A percentile compares a stretch with the other conserved stretches of the same genome.
Conservation (phyloP, 2,797 vertebrate species). For the Esox masquinongy region DNA sequence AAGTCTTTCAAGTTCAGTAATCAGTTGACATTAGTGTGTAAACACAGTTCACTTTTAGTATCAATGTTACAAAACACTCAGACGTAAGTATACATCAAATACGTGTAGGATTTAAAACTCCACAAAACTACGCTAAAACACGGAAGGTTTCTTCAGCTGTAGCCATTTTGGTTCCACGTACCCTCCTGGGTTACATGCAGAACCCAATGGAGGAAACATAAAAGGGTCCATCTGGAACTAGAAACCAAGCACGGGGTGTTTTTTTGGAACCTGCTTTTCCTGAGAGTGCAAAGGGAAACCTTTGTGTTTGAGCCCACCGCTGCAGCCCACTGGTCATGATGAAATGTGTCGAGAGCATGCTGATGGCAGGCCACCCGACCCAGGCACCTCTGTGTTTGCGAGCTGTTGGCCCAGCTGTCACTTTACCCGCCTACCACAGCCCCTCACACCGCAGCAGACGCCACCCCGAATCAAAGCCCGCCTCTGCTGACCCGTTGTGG, state of each 20-base stretch:
- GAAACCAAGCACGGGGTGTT: too few relatives aligned
- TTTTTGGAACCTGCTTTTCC: too few relatives aligned
- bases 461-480: slow-evolving; percentile 9
- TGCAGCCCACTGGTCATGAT: too few relatives aligned
- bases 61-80: neutral
- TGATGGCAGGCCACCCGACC: neutral
- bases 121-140: too few relatives aligned
- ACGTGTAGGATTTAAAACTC: too few relatives aligned
- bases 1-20: neutral
- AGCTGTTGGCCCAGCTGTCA: slow-evolving; percentile 10
- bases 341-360: neutral
- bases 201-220: too few relatives aligned
- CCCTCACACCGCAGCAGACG: neutral
- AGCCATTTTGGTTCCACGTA: too few relatives aligned
- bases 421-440: slow-evolving; percentile 7
- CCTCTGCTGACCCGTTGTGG: slow-evolving; percentile 15
- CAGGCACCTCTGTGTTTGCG: slow-evolving; percentile 8
- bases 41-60: neutral
- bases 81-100: neutral
- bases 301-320: too few relatives aligned
- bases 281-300: too few relatives aligned
- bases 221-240: too few relatives aligned
- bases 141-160: too few relatives aligned
- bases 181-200: too few relatives aligned
- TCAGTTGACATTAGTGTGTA: neutral